Evolutionary conservation across 2,113 vertebrate species (phyloP).

Genomic region (Arizona elegans): DNA sequence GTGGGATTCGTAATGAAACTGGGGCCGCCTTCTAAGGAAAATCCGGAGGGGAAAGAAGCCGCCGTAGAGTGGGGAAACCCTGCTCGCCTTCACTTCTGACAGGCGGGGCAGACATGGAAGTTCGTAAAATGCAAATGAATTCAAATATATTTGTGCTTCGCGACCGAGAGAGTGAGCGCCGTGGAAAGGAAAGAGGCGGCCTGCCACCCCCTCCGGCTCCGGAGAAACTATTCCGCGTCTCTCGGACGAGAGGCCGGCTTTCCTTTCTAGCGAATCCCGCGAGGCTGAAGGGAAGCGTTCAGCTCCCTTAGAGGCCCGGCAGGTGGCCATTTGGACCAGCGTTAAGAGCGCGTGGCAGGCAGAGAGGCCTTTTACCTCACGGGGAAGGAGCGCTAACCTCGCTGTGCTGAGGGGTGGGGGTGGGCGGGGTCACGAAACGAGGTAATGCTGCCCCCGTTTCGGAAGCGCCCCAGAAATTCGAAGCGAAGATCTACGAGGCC

Average conservation of each 20-base stretch:
- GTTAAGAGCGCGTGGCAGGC: not conserved
- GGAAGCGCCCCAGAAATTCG: not conserved
- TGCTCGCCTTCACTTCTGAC: not conserved
- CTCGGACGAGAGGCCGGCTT: not conserved
- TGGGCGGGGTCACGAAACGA: not conserved
- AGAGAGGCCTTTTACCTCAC: not conserved
- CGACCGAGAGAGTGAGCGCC: not conserved
- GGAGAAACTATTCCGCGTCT: not conserved
- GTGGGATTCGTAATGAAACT: not conserved
- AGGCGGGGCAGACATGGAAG: not conserved
- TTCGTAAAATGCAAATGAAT: not conserved
- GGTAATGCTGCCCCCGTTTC: not conserved
- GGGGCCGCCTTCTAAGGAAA: not conserved
- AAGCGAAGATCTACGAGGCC: not conserved
- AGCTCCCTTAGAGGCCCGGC: not conserved
- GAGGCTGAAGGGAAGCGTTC: not conserved
- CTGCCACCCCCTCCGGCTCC: not conserved
- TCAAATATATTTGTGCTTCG: not conserved
- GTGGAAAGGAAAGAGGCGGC: not conserved
- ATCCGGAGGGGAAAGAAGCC: not conserved
- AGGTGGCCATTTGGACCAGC: not conserved
- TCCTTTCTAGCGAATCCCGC: not conserved
- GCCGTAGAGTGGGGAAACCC: not conserved
- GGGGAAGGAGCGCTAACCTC: not conserved
- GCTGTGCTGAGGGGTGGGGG: not conserved